Evolutionary conservation across 2,113 vertebrate species (phyloP), one percentile per base, ranked within the genome.

Genomic region (Rana temporaria): DNA sequence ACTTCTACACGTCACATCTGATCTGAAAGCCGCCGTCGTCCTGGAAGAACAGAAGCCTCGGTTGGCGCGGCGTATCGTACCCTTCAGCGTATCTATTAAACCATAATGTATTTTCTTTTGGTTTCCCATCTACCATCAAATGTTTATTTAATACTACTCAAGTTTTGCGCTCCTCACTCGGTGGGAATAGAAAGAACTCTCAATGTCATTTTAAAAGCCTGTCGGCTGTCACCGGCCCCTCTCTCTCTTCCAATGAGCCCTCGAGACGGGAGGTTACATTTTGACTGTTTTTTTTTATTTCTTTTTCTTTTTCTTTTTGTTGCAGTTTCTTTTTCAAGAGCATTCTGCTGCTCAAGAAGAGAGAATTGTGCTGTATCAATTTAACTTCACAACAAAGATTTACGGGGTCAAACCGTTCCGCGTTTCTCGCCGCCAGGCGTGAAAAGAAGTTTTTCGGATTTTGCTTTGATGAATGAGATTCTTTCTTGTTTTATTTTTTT

Each of bases 121-220:
- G n/a, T n/a, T 42, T 22, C 30, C 20, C n/a, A 62, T 32, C 34
- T 3, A 38, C 24, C 38, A 63, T 52, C 65, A 73, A 26, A 73
- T 62, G 24, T 20, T 55, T 73, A 30, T 72, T 73, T 73, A 55
- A 56, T 66, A 81, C 32, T 20, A 24, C 22, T 62, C 14, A 38
- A 64, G 69, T 81, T 73, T 81, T 65, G 24, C 22, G 56, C 55
- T 73, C 38, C 15, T 64, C 20, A 7, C 79, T 81, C 79, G 9
- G 18, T 30, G 79, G 79, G 69, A 73, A 55, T 81, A 22, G 19
- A 81, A 65, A 81, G 59, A 17, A 38, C 79, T 65, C 79, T 56
- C 60, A 71, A 71, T 73, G 79, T 73, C 79, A 73, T 81, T 72
- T 56, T 72, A 73, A 66, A 72, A 65, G 59, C 73, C 34, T 38